A percentile compares a stretch with the other conserved stretches of the same genome.
Conservation (phyloP, 2,113 vertebrate species). For the Malurus cyaneus region DNA sequence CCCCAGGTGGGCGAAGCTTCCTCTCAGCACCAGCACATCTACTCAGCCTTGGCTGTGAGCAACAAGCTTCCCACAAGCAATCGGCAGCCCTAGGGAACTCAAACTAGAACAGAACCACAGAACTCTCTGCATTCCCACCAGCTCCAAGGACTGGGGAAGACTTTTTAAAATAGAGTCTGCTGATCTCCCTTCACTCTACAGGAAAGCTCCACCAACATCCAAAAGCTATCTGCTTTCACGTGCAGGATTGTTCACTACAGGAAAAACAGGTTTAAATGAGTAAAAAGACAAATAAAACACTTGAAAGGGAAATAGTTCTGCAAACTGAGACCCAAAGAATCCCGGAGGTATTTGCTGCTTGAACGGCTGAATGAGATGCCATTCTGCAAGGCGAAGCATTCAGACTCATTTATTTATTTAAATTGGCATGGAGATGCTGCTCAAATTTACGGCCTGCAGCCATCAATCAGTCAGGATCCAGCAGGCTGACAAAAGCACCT, state of each 20-base stretch:
- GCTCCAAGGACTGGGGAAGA: neutral
- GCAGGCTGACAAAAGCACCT: neutral
- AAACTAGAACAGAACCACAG: neutral
- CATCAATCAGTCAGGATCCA: neutral
- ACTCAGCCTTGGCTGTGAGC: neutral
- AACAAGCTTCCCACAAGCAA: fast-evolving
- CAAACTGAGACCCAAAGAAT: conserved; percentile 52
- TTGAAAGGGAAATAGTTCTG: conserved; percentile 45
- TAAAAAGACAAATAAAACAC: conserved; percentile 30
- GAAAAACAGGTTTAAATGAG: conserved; percentile 53
- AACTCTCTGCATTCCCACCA: neutral
- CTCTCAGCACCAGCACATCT: neutral
- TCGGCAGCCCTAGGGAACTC: neutral
- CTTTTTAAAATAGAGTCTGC: neutral
- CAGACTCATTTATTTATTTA: conserved; percentile 53
- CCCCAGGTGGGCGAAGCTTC: neutral
- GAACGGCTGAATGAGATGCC: conserved; percentile 25
- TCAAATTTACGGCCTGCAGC: conserved; percentile 41
- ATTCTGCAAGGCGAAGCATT: conserved; percentile 12
- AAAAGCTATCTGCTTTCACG: neutral
- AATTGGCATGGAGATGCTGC: conserved; percentile 10
- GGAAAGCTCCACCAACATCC: neutral
- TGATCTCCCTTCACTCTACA: neutral
- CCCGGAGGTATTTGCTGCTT: conserved; percentile 41
- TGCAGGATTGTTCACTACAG: conserved; percentile 7